phyloP scores from a whole-genome alignment of 2,113 vertebrate genomes.

The Mus spicilegus region DNA sequence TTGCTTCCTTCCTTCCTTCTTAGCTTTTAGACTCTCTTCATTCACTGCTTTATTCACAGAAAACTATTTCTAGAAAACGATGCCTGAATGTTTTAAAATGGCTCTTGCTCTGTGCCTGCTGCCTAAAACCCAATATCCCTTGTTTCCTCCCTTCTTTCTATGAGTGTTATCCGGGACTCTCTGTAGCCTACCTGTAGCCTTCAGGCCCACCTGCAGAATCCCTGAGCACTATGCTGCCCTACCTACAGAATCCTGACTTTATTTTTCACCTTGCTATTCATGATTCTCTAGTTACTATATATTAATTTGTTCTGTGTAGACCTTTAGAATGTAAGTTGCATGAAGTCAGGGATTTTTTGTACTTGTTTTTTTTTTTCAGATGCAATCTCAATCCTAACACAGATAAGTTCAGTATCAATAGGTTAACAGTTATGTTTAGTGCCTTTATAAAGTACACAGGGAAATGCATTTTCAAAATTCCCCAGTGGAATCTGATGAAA shows the following conservation, averaged over 20 bases:
- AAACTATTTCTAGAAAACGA: background rate
- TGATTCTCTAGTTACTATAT: background rate
- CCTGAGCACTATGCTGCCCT: background rate
- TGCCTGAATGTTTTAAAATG: background rate
- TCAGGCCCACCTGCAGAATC: background rate
- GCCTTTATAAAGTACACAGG: background rate
- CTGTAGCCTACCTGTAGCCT: background rate
- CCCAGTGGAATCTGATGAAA: constrained; percentile 9
- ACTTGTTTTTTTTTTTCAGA: background rate
- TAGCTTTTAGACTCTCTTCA: background rate
- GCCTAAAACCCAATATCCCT: background rate
- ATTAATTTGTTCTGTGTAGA: background rate
- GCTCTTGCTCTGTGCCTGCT: background rate
- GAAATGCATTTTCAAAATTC: constrained; percentile 17
- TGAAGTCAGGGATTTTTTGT: background rate
- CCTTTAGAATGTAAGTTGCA: background rate
- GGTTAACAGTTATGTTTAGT: background rate
- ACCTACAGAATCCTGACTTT: background rate
- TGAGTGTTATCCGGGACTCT: background rate
- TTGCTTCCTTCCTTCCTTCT: background rate
- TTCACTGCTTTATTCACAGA: background rate
- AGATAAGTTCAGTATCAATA: background rate
- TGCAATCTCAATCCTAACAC: background rate
- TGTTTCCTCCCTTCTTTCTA: background rate
- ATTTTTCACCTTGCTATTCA: background rate